These are phyloP conservation scores for Andricus quercusramuli DNA, from an alignment of 2,888 invertebrate genomes.

Conservation along the genomic window DNA sequence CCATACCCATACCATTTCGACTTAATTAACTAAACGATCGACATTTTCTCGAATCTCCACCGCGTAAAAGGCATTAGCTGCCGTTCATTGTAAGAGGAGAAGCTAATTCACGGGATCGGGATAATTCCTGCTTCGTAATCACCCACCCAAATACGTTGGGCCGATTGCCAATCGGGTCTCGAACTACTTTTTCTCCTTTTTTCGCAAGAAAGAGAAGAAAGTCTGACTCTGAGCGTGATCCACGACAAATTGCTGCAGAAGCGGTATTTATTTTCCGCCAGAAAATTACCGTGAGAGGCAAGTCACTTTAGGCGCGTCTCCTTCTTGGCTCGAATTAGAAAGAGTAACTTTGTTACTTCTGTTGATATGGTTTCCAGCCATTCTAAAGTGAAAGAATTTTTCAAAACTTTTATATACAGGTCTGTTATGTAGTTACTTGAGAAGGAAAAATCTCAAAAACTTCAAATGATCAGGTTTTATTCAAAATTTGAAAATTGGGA, in stretches of 20 bases:
- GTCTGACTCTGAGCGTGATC: slow-evolving; percentile 27
- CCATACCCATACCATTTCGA: slow-evolving; percentile 32
- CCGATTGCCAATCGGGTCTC: slow-evolving; percentile 54
- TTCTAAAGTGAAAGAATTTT: not conserved
- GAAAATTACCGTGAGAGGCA: slow-evolving; percentile 30
- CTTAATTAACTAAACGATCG: slow-evolving; percentile 46
- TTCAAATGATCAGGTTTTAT: too few species aligned
- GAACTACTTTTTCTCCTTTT: slow-evolving; percentile 42
- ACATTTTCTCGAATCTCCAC: slow-evolving; percentile 45
- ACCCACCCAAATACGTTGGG: slow-evolving; percentile 50
- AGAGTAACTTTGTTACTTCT: slow-evolving; percentile 1
- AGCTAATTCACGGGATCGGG: slow-evolving; percentile 47
- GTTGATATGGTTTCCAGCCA: not conserved
- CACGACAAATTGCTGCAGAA: slow-evolving; percentile 8
- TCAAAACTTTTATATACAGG: not conserved
- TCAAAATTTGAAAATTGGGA: too few species aligned
- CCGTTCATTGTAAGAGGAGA: slow-evolving; percentile 51
- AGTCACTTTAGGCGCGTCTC: not conserved
- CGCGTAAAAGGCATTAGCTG: slow-evolving; percentile 52
- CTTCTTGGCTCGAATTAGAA: not conserved
- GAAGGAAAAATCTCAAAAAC: too few species aligned
- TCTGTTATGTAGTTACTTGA: too few species aligned
- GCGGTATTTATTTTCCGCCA: slow-evolving; percentile 23
- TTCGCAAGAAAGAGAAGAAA: slow-evolving; percentile 1
- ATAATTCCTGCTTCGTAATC: slow-evolving; percentile 53